These are phyloP conservation scores for Chironex yamaguchii DNA, from an alignment of 30 jellyfish, hydroid and myxozoan species.

Conservation along the genomic window DNA sequence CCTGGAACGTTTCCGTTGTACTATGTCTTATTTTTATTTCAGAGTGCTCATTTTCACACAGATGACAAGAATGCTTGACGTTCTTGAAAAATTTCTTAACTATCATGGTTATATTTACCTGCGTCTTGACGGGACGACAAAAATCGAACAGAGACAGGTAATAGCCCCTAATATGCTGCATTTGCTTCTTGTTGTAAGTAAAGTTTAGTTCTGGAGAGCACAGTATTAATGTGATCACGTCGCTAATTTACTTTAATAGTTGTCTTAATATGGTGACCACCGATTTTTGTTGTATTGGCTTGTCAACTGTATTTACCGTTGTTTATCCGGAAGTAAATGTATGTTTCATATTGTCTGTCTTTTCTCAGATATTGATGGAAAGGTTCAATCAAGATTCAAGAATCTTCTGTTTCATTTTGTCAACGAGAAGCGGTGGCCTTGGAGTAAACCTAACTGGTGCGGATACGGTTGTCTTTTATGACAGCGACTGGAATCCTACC, in stretches of 20 bases:
- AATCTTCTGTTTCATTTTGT: conserved; percentile 85
- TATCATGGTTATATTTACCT: conserved; percentile 93
- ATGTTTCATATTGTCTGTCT: too few species aligned
- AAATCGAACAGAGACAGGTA: conserved; percentile 97
- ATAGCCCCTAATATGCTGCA: too few species aligned
- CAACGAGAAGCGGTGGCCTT: conserved; percentile 97
- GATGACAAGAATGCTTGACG: conserved; percentile 95
- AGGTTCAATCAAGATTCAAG: conserved; percentile 91
- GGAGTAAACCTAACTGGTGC: conserved; percentile 97
- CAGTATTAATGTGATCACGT: too few species aligned
- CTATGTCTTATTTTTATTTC: not conserved
- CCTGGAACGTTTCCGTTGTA: too few species aligned
- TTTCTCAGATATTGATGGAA: conserved; percentile 85
- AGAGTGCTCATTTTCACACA: conserved; percentile 93
- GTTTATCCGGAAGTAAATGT: too few species aligned
- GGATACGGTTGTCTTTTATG: conserved; percentile 93
- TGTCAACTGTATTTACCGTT: too few species aligned
- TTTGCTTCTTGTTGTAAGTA: too few species aligned
- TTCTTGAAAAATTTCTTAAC: conserved; percentile 83
- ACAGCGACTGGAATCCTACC: conserved; percentile 98
- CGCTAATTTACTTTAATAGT: too few species aligned
- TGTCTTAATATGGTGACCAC: too few species aligned
- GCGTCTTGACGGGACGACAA: conserved; percentile 93
- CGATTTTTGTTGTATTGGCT: too few species aligned
- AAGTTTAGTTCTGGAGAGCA: too few species aligned